phyloP scores from a whole-genome alignment of 2,113 vertebrate genomes.

The Mobula birostris region DNA sequence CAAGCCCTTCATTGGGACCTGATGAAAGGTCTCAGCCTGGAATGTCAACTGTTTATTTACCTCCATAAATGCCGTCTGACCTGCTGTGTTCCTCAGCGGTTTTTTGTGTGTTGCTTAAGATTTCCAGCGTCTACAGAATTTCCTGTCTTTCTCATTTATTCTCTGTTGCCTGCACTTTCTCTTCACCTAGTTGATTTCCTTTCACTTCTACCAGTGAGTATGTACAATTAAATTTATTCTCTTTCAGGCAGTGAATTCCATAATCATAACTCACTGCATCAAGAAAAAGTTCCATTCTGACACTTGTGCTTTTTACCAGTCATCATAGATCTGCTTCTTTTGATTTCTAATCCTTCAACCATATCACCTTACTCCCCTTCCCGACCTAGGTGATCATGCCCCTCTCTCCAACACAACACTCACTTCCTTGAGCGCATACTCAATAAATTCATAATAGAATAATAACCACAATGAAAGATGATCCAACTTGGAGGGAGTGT shows the following conservation, averaged over 20 bases:
- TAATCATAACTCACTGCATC: background rate
- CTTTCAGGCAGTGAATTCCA: background rate
- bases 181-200: background rate
- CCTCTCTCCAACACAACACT: background rate
- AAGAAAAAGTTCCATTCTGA: background rate
- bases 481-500: too few relatives aligned
- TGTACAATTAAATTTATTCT: background rate
- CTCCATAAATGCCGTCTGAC: too few relatives aligned
- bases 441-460: too few relatives aligned
- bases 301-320: background rate
- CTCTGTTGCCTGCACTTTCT: background rate
- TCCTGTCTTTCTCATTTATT: background rate
- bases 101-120: too few relatives aligned
- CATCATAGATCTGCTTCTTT: background rate
- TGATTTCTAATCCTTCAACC: background rate
- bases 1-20: too few relatives aligned
- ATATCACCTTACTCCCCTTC: background rate
- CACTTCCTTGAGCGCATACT: too few relatives aligned
- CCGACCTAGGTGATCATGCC: background rate
- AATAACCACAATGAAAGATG: too few relatives aligned
- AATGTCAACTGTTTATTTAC: too few relatives aligned
- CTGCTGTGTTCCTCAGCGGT: too few relatives aligned
- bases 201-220: background rate
- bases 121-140: too few relatives aligned
- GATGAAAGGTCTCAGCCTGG: too few relatives aligned